These are phyloP conservation scores for Formicarius rufipectus DNA, from an alignment of 2,113 vertebrate genomes.

Conservation along the genomic window DNA sequence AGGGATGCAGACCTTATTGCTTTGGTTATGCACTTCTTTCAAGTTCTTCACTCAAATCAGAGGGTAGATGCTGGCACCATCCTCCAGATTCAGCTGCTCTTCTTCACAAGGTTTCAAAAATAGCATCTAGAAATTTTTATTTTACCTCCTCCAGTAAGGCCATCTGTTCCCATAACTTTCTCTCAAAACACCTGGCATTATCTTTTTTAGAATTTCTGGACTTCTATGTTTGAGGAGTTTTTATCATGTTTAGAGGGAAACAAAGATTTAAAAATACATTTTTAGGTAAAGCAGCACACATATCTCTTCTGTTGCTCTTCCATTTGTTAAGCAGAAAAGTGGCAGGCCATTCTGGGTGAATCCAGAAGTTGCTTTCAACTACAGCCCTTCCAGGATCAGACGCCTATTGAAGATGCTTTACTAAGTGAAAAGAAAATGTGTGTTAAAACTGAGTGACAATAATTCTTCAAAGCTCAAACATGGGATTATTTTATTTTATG, in stretches of 20 bases:
- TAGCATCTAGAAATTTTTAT: conserved; percentile 63
- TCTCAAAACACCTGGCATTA: conserved; percentile 57
- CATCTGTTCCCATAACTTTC: conserved; percentile 61
- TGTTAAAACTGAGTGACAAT: neutral
- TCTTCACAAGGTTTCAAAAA: conserved; percentile 60
- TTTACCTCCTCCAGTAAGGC: conserved; percentile 57
- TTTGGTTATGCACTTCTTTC: conserved; percentile 55
- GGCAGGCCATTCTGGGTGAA: neutral
- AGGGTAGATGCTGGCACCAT: conserved; percentile 62
- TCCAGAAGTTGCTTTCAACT: neutral
- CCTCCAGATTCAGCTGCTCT: conserved; percentile 64
- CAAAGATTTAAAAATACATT: neutral
- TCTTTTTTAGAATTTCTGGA: conserved; percentile 57
- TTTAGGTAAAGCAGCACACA: neutral
- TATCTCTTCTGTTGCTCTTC: neutral
- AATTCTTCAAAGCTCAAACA: neutral
- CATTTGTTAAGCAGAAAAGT: neutral
- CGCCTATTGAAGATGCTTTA: neutral
- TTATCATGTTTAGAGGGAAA: conserved; percentile 5
- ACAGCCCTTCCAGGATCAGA: neutral
- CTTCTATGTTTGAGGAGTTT: neutral
- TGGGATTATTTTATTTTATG: neutral
- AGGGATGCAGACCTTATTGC: neutral
- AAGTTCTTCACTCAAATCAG: conserved; percentile 55
- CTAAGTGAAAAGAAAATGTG: neutral